Conservation (phyloP, 2,888 invertebrate genomes). For the Epistrophe eligans region DNA sequence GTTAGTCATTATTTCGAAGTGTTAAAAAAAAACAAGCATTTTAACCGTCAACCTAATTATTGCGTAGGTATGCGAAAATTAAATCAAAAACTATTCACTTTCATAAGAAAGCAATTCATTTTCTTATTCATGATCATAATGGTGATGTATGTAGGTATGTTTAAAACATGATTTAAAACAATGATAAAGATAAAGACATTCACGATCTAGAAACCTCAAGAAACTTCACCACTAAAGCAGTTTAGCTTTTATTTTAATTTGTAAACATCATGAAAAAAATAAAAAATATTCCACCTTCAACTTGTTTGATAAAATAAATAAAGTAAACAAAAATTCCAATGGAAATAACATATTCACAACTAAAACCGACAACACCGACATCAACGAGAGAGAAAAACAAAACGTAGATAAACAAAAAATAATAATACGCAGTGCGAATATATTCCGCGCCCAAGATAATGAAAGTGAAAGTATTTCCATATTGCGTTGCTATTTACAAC, state of each 20-base stretch:
- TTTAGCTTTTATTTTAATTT: neutral
- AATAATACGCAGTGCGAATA: slow-evolving; percentile 19
- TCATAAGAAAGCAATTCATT: slow-evolving; percentile 9
- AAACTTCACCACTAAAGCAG: neutral
- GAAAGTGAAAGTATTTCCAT: slow-evolving; percentile 54
- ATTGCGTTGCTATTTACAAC: neutral
- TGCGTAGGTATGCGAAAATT: slow-evolving; percentile 7
- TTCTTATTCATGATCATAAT: neutral
- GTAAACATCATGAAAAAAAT: neutral
- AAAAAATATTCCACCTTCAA: slow-evolving; percentile 3
- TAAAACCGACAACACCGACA: slow-evolving; percentile 3
- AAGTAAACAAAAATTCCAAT: slow-evolving; percentile 1
- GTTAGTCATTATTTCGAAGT: neutral
- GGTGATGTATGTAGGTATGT: no score
- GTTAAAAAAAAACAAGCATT: neutral
- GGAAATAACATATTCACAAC: neutral
- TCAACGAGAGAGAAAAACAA: slow-evolving; percentile 7
- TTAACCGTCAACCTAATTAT: slow-evolving; percentile 10
- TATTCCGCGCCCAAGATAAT: neutral
- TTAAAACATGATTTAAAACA: no score
- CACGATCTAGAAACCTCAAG: neutral
- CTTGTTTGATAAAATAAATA: neutral
- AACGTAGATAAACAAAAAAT: slow-evolving; percentile 44
- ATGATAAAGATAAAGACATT: neutral
- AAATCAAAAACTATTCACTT: neutral